A percentile compares a stretch with the other conserved stretches of the same genome.
Conservation (phyloP, 2,797 vertebrate species). For the Pristis pectinata region DNA sequence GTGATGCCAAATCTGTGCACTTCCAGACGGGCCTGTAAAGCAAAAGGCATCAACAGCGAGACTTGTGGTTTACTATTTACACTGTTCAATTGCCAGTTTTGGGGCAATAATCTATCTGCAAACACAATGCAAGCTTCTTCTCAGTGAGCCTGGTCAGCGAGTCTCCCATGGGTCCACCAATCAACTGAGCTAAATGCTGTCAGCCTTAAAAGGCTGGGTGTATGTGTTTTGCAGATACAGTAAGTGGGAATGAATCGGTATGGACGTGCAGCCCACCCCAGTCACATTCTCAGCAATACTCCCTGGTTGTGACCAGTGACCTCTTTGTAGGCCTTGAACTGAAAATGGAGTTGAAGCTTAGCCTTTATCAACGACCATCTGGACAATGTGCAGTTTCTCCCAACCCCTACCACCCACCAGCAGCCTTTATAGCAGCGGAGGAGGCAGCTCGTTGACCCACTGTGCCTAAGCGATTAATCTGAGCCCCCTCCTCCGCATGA, state of each 20-base stretch:
- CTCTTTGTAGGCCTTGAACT: too few species aligned
- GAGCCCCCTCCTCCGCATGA: neutral
- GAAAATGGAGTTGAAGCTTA: neutral
- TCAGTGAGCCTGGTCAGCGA: too few species aligned
- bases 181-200: neutral
- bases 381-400: neutral
- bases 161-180: too few species aligned
- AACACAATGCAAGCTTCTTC: neutral
- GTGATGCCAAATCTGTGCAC: constrained; percentile 91
- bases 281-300: neutral
- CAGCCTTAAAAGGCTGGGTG: too few species aligned
- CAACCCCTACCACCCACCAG: neutral
- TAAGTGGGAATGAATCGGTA: neutral
- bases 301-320: neutral
- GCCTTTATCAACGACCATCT: neutral
- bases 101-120: neutral
- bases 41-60: constrained; percentile 1
- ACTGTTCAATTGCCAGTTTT: neutral
- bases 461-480: too few species aligned
- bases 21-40: constrained; percentile 77
- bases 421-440: neutral
- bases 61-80: neutral
- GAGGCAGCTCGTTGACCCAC: neutral
- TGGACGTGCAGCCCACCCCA: too few species aligned
- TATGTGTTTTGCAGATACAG: neutral